Percentiles rank a stretch among this genome's conserved stretches.
Evolutionary conservation across 2,888 invertebrate genomes (phyloP).

Genomic region (Yponomeuta sedellus): DNA sequence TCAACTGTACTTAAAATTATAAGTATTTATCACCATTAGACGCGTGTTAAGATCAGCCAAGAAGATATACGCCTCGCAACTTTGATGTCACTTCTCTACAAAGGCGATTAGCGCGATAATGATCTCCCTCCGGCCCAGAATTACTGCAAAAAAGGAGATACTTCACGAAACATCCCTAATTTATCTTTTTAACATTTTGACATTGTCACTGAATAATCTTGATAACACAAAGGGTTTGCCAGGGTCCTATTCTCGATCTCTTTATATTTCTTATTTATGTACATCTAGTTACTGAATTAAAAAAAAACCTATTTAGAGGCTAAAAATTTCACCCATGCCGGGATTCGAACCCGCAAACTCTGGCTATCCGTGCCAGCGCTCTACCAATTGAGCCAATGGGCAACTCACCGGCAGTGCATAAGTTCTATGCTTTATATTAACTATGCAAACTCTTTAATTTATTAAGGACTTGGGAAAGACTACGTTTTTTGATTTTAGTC

Average conservation of each 20-base stretch:
- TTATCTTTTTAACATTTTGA: neutral
- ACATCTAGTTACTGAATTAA: too few species aligned
- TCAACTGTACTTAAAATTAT: too few species aligned
- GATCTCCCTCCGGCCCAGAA: neutral
- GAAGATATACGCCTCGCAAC: neutral
- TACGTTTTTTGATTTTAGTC: too few species aligned
- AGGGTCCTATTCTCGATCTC: neutral
- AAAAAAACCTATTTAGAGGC: too few species aligned
- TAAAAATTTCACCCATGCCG: too few species aligned
- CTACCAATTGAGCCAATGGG: too few species aligned
- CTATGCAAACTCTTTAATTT: too few species aligned
- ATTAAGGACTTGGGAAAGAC: too few species aligned
- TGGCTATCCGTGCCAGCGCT: too few species aligned
- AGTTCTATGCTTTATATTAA: too few species aligned
- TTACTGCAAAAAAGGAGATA: neutral
- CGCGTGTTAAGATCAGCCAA: neutral
- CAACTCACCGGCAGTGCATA: too few species aligned
- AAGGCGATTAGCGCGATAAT: neutral
- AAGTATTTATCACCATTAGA: neutral
- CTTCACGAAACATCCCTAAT: neutral
- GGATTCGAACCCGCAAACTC: too few species aligned
- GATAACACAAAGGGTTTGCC: neutral
- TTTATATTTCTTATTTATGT: neutral
- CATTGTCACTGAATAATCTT: neutral
- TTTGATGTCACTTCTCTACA: neutral